A percentile compares a stretch with the other conserved stretches of the same genome.
phyloP scores from a whole-genome alignment of 2,888 invertebrate genomes.

The Drosophila leonis region DNA sequence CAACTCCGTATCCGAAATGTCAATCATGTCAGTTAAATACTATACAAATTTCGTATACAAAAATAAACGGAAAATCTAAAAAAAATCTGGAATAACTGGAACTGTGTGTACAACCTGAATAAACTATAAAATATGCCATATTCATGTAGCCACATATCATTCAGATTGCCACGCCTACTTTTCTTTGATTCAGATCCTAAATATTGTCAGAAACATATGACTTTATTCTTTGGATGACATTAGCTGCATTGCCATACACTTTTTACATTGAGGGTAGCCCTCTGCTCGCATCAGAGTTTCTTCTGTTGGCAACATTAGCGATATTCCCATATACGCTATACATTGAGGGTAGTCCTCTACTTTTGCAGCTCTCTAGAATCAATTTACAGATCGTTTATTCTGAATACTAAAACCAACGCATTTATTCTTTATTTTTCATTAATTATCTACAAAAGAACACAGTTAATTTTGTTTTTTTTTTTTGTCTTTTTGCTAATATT shows the following conservation, averaged over 20 bases:
- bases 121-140: background rate
- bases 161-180: background rate
- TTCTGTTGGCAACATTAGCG: background rate
- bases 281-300: too few species aligned
- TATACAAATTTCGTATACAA: background rate
- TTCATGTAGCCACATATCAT: background rate
- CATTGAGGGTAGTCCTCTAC: background rate
- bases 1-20: background rate
- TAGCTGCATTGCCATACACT: background rate
- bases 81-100: background rate
- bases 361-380: background rate
- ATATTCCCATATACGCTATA: background rate
- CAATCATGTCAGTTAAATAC: background rate
- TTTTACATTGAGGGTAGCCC: background rate
- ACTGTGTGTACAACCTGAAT: background rate
- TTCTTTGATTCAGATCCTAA: background rate
- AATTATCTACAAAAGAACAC: background rate
- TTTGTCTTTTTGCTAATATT: background rate
- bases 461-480: conserved; percentile 14
- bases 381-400: too few species aligned
- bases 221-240: background rate
- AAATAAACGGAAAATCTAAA: background rate
- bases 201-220: background rate
- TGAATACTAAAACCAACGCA: background rate
- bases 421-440: background rate